Conservation (phyloP, 2,797 vertebrate genomes). For the Enteromius fasciolatus region DNA sequence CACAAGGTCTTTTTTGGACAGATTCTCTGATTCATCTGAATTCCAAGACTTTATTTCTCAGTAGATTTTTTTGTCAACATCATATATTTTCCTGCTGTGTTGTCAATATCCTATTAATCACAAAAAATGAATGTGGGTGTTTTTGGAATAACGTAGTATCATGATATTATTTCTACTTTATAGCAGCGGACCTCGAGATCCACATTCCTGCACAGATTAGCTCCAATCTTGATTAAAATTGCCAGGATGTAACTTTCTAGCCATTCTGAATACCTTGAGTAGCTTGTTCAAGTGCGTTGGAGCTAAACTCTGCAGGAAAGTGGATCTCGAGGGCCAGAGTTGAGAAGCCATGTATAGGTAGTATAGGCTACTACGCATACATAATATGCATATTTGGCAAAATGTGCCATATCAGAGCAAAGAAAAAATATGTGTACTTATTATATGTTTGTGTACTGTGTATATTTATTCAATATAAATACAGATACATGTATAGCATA, state of each 20-base stretch:
- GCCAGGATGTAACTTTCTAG: not conserved
- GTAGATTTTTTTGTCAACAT: not conserved
- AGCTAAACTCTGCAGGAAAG: not conserved
- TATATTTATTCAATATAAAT: too few relatives aligned
- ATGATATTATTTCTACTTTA: not conserved
- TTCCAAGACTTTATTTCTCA: not conserved
- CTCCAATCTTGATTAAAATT: not conserved
- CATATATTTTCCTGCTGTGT: not conserved
- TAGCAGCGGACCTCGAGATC: not conserved
- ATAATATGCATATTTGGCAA: not conserved
- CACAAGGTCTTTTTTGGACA: not conserved
- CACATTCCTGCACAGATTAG: not conserved
- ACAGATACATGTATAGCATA: too few relatives aligned
- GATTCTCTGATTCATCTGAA: not conserved
- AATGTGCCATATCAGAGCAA: not conserved
- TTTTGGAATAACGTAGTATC: not conserved
- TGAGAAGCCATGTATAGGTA: not conserved
- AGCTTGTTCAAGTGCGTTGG: not conserved
- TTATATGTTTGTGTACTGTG: too few relatives aligned
- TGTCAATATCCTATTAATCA: not conserved
- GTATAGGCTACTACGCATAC: too few relatives aligned
- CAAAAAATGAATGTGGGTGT: constrained; percentile 16
- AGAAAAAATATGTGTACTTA: not conserved
- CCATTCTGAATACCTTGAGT: not conserved
- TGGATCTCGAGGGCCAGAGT: not conserved